Evolutionary conservation across 2,888 invertebrate genomes (phyloP), one percentile per base, ranked within the genome.

Genomic region (Labia minor): DNA sequence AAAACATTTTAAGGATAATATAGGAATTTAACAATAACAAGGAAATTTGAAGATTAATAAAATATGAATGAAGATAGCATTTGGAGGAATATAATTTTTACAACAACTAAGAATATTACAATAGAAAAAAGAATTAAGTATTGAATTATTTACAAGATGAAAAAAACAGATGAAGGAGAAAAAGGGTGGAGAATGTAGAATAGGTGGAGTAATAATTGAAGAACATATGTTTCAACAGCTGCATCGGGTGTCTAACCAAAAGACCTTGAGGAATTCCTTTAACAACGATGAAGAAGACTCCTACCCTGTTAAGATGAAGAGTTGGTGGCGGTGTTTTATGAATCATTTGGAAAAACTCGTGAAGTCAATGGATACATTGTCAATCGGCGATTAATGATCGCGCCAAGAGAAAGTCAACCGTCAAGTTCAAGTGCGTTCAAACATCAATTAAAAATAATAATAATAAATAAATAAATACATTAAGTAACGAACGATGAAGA

Each of bases 181-280:
- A 49, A 16, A 16, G 8, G 49, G n/a, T 26, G 26, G 3, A 3
- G 26, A 26, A 26, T 26, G 3, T 26, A 8, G 8, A 26, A 26
- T 6, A 26, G 49, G n/a, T 4, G 16, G 49, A 49, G 49, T 49
- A 14, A 49, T 16, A 14, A 49, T 49, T 49, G 16, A 14, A 49
- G 49, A 49, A 49, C 49, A 49, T 49, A 14, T 49, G 49, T 49
- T 49, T 49, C n/a, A 49, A 49, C 49, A 49, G 49, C 49, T 49
- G 49, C 49, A 49, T 49, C 49, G 3, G 4, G n/a, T 10, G 49
- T 14, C 49, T 49, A 49, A 4, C 6, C 49, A 49, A 49, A 49
- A 49, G 49, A 49, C 49, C 49, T 49, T 49, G 49, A 49, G 49
- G 49, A 49, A 49, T 49, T 49, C 49, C 49, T 49, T 49, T 10